Base-by-base conservation (phyloP, 2,888 invertebrate species). In the Anthophora plumipes region DNA sequence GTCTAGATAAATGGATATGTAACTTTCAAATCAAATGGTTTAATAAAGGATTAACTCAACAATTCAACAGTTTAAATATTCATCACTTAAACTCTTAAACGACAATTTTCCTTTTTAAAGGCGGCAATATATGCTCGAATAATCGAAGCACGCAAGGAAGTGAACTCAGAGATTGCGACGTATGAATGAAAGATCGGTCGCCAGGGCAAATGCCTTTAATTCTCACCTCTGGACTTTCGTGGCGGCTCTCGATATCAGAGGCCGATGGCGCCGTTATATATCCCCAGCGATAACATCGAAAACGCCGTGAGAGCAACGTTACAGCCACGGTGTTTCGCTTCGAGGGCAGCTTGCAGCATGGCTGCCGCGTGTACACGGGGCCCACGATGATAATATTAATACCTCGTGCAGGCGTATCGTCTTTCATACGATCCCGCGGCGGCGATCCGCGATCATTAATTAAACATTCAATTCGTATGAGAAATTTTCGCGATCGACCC, bases 221-320 rank as follows among this genome's bases (percentile, higher is more conserved):
- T 86, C 85, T 79, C 69, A 80, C 80, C 76, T 82, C 80, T 84
- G 72, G 82, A 82, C 82, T 85, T 82, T 87, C 72, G 80, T 84
- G 82, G 52, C 77, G 80, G 55, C 75, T 70, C 61, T 85, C 74
- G 63, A 74, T 80, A 81, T 83, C 85, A 70, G 77, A 61, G 50
- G n/a, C 70, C 78, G 85, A 85, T 83, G 84, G 82, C 87, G 87
- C 84, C 85, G 84, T 82, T 84, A 82, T 82, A 85, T 77, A 82
- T 79, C 78, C n/a, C 82, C 80, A 57, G 17, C 82, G 87, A 87
- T 87, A 87, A 82, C 80, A 87, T 87, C 87, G 77, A 82, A 59
- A 76, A 86, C 66, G 68, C 73, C 85, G 84, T 78, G 75, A 85
- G 83, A 84, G 79, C 84, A 66, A 59, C 84, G 81, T 63, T 73